Conservation (phyloP, 2,797 vertebrate genomes). For the Gymnoscopelus braueri region DNA sequence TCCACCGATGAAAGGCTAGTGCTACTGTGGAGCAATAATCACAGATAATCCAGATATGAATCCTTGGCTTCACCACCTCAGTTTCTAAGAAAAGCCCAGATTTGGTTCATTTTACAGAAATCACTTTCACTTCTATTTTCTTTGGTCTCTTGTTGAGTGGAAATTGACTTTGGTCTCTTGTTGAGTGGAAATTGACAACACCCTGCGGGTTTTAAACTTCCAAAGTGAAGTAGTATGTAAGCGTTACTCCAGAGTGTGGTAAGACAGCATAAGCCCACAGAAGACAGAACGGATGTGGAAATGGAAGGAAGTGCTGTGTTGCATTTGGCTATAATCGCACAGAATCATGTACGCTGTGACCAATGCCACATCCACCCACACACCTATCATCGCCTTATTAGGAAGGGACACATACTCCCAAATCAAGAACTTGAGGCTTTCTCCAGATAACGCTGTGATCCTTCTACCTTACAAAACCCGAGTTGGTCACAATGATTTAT, state of each 20-base stretch:
- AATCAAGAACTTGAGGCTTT: constrained; percentile 49
- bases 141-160: constrained; percentile 59
- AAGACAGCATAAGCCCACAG: constrained; percentile 44
- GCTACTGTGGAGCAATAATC: constrained; percentile 27
- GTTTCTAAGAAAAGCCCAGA: constrained; percentile 43
- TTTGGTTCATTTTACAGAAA: constrained; percentile 46
- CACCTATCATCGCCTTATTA: constrained; percentile 63
- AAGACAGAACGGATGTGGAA: constrained; percentile 63
- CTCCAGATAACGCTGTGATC: constrained; percentile 30
- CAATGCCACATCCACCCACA: constrained; percentile 61
- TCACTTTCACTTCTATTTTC: constrained; percentile 44
- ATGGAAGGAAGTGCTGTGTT: constrained; percentile 36
- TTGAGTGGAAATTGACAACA: constrained; percentile 46
- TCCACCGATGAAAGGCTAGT: background rate
- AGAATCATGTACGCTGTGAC: constrained; percentile 56
- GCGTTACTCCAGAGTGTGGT: constrained; percentile 41
- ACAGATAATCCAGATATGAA: background rate
- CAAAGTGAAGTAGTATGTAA: constrained; percentile 47
- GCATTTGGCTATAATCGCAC: constrained; percentile 53
- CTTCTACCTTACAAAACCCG: constrained; percentile 30
- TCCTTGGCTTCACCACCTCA: constrained; percentile 25
- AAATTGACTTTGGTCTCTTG: constrained; percentile 58
- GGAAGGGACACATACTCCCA: constrained; percentile 47
- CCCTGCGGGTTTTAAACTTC: constrained; percentile 51
- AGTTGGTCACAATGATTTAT: constrained; percentile 22